Percentiles rank a stretch among this genome's conserved stretches.
phyloP scores from a whole-genome alignment of 2,888 invertebrate genomes.

The Dexiosoma caninum region DNA sequence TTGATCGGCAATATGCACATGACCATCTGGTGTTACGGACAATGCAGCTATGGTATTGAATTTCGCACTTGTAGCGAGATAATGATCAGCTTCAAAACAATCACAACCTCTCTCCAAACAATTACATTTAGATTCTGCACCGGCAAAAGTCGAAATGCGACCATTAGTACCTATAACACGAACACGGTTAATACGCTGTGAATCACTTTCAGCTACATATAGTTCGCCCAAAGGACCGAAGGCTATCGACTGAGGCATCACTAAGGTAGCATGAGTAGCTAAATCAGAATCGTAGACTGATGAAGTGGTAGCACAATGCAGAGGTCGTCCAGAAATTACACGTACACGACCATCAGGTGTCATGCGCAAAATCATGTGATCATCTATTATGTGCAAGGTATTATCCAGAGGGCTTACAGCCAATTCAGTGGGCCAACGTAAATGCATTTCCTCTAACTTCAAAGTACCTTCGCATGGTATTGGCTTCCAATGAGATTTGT shows the following conservation, averaged over 20 bases:
- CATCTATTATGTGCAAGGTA: constrained; percentile 96
- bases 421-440: constrained; percentile 97
- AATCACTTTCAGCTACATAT: constrained; percentile 97
- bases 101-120: constrained; percentile 94
- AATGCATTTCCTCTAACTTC: constrained; percentile 93
- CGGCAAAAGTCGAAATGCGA: constrained; percentile 94
- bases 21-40: constrained; percentile 94
- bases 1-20: constrained; percentile 96
- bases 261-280: constrained; percentile 93
- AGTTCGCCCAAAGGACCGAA: constrained; percentile 95
- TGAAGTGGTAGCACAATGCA: constrained; percentile 92
- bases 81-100: constrained; percentile 94
- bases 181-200: constrained; percentile 94
- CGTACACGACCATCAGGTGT: constrained; percentile 94
- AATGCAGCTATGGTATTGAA: constrained; percentile 96
- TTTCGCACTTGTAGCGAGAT: constrained; percentile 93
- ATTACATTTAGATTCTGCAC: constrained; percentile 95
- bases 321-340: constrained; percentile 94
- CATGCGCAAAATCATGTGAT: constrained; percentile 95
- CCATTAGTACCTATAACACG: constrained; percentile 95
- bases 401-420: constrained; percentile 96
- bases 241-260: constrained; percentile 95
- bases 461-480: constrained; percentile 94
- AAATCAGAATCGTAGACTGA: constrained; percentile 90
- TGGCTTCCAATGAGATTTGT: constrained; percentile 95